Evolutionary conservation across 1,140 invertebrate genomes (phyloP), one percentile per base, ranked within the genome.

Genomic region (Tribolium madens): DNA sequence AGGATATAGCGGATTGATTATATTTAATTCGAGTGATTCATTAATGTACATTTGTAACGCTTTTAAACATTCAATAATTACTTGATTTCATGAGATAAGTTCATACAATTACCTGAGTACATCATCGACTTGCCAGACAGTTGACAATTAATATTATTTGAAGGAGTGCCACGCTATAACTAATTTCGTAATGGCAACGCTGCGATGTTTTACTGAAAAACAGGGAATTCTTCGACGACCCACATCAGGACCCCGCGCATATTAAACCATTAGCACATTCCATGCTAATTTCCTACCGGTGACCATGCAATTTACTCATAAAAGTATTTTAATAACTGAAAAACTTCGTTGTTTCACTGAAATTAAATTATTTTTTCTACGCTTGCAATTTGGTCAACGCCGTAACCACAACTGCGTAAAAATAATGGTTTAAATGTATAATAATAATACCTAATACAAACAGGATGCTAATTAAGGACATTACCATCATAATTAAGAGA

Each of bases 61-160:
- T 70, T 73, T 73, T 73, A 52, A 76, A 60, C 69, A 76, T 76
- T 76, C 76, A 64, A 77, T 80, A 80, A 80, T 80, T 78, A 80
- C 76, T 76, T 75, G 79, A 80, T 80, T 78, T 80, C 79, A 80
- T 80, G 74, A 77, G 79, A 80, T 80, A 80, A 80, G 76, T 76
- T 18, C 50, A 31, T 42, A 36, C 73, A 75, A 75, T 80, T 78
- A 80, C 73, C 57, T 76, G 76, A 78, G 74, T 79, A 73, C 74
- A 73, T 76, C 70, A 79, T 79, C 77, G 74, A 73, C 77, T 76
- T 71, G 52, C 57, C 52, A 70, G 57, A 76, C 75, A 73, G 53
- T 73, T 76, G 64, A 79, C 76, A 77, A 79, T 79, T 79, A 79
- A 79, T 79, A 79, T 79, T 79, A 77, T 79, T 79, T 76, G 78